Evolutionary conservation across 1,140 invertebrate species (phyloP).

Genomic region (Ptiloglossa arizonensis): DNA sequence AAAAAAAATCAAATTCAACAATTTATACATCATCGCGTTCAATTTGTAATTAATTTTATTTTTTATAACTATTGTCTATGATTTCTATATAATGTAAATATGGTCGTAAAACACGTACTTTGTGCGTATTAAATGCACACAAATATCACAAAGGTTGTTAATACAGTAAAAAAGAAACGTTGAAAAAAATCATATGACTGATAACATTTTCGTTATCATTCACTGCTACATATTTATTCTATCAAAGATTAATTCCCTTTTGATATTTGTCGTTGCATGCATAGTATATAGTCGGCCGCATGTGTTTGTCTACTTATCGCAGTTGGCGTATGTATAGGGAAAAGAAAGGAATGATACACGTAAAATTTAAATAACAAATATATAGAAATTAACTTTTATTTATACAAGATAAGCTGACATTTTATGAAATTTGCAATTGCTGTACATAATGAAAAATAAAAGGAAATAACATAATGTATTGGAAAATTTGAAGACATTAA

Average conservation of each 20-base stretch:
- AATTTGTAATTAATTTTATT: not conserved
- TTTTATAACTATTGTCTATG: not conserved
- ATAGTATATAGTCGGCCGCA: too few relatives aligned
- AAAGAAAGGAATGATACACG: too few relatives aligned
- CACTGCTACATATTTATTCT: not conserved
- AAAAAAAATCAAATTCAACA: not conserved
- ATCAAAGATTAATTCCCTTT: not conserved
- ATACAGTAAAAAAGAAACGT: not conserved
- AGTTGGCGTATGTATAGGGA: too few relatives aligned
- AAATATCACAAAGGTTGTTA: not conserved
- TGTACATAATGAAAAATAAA: too few relatives aligned
- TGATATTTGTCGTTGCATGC: not conserved
- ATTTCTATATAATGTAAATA: not conserved
- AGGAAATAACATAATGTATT: too few relatives aligned
- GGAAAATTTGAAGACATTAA: too few relatives aligned
- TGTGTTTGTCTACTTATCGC: too few relatives aligned
- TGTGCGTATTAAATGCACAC: not conserved
- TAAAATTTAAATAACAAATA: too few relatives aligned
- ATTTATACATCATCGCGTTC: not conserved
- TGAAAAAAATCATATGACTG: not conserved
- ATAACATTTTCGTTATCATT: slow-evolving; percentile 16
- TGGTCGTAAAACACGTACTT: not conserved
- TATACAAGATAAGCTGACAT: too few relatives aligned
- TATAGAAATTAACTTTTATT: too few relatives aligned
- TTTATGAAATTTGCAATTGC: too few relatives aligned